phyloP scores from a whole-genome alignment of 2,797 vertebrate genomes.

The Sebastes umbrosus region DNA sequence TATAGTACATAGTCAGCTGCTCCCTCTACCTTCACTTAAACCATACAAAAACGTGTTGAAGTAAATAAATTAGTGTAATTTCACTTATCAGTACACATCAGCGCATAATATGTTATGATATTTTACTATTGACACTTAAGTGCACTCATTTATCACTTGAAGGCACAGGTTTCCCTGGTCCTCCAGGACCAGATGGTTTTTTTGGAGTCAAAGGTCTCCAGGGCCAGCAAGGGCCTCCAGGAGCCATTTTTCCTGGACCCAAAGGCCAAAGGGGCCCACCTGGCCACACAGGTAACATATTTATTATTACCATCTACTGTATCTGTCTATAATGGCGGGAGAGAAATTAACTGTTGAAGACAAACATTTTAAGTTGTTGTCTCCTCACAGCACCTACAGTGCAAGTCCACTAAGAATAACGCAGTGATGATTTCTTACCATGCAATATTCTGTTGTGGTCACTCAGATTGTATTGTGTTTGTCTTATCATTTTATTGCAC shows the following conservation, averaged over 20 bases:
- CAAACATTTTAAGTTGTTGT: neutral
- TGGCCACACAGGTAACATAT: constrained; percentile 57
- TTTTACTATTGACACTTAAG: neutral
- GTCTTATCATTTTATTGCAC: neutral
- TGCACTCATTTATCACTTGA: neutral
- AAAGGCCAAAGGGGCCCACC: constrained; percentile 58
- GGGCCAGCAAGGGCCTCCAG: constrained; percentile 51
- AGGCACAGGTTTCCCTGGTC: constrained; percentile 46
- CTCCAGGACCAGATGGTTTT: constrained; percentile 54
- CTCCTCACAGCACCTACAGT: neutral
- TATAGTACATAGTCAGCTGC: neutral
- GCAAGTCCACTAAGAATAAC: neutral
- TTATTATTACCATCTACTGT: neutral
- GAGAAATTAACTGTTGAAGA: neutral
- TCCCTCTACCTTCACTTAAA: neutral
- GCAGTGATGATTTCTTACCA: neutral
- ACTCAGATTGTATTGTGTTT: neutral
- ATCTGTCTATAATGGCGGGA: neutral
- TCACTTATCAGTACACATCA: neutral
- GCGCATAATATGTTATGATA: neutral
- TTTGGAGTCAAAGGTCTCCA: constrained; percentile 60
- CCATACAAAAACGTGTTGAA: neutral
- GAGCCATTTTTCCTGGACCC: constrained; percentile 12
- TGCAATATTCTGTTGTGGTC: neutral
- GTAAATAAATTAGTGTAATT: accelerated